Evolutionary conservation across 2,113 vertebrate genomes (phyloP).

Genomic region (Acanthisitta chloris): DNA sequence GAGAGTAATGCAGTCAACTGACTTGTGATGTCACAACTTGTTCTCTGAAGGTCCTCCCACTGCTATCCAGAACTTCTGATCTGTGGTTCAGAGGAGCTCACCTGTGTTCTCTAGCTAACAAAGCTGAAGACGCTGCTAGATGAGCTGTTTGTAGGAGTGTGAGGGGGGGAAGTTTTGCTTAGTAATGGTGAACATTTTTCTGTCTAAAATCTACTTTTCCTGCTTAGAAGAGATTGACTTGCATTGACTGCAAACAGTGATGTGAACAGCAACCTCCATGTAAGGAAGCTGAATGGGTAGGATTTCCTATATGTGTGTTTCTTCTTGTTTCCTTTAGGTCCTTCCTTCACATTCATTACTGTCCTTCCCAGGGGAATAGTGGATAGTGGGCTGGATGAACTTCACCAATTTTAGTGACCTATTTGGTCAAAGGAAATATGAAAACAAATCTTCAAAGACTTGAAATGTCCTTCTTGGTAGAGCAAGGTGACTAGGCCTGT

Average conservation of each 20-base stretch:
- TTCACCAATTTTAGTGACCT: not conserved
- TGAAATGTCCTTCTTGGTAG: not conserved
- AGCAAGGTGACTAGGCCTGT: not conserved
- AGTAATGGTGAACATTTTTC: not conserved
- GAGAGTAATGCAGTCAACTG: not conserved
- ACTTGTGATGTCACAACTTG: not conserved
- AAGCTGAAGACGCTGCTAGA: not conserved
- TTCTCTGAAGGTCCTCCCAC: not conserved
- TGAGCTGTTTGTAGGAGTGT: not conserved
- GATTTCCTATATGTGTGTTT: not conserved
- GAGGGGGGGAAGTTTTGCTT: not conserved
- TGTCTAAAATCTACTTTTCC: not conserved
- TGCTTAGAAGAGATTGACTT: not conserved
- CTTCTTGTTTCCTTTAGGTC: not conserved
- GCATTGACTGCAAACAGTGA: not conserved
- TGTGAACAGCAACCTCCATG: fast-evolving
- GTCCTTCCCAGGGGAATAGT: not conserved
- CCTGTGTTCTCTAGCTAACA: not conserved
- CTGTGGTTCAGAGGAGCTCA: not conserved
- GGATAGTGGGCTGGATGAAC: not conserved
- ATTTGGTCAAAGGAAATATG: not conserved
- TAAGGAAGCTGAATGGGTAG: not conserved
- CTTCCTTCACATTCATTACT: not conserved
- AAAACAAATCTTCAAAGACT: not conserved
- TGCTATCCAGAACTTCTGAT: not conserved